Conservation (phyloP, 2,797 vertebrate genomes). For the Onychomys leucogaster region DNA sequence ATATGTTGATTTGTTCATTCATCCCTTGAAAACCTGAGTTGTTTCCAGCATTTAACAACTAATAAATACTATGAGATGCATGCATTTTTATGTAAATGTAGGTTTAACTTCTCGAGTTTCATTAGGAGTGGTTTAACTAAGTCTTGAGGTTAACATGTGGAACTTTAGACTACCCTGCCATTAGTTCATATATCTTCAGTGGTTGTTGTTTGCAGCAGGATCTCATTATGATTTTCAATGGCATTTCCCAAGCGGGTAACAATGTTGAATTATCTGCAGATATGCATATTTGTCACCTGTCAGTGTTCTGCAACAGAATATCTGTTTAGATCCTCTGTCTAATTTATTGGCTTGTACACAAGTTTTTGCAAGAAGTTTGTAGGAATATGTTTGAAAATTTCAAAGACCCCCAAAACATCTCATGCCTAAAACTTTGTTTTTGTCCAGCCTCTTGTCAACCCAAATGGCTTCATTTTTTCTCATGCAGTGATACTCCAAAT, state of each 20-base stretch:
- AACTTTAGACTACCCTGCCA: not conserved
- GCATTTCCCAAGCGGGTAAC: not conserved
- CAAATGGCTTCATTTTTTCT: not conserved
- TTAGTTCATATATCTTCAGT: not conserved
- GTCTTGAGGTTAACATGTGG: not conserved
- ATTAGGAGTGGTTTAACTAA: not conserved
- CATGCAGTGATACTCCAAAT: too few relatives aligned
- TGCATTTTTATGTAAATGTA: not conserved
- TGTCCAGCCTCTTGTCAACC: not conserved
- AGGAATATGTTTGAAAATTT: not conserved
- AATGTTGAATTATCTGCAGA: not conserved
- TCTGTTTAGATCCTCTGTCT: not conserved
- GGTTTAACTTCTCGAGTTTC: conserved; percentile 29
- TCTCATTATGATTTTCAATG: conserved; percentile 13
- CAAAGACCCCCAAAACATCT: not conserved
- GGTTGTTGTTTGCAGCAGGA: not conserved
- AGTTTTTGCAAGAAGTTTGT: too few relatives aligned
- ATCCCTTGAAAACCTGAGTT: too few relatives aligned
- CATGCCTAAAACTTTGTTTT: not conserved
- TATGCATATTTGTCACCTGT: not conserved
- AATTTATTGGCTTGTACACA: not conserved
- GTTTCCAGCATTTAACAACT: too few relatives aligned
- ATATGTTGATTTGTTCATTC: too few relatives aligned
- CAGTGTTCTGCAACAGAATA: not conserved
- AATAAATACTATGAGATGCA: too few relatives aligned